Evolutionary conservation across 2,797 vertebrate genomes (phyloP), one percentile per base, ranked within the genome.

Genomic region (Scomberomorus guttatus): DNA sequence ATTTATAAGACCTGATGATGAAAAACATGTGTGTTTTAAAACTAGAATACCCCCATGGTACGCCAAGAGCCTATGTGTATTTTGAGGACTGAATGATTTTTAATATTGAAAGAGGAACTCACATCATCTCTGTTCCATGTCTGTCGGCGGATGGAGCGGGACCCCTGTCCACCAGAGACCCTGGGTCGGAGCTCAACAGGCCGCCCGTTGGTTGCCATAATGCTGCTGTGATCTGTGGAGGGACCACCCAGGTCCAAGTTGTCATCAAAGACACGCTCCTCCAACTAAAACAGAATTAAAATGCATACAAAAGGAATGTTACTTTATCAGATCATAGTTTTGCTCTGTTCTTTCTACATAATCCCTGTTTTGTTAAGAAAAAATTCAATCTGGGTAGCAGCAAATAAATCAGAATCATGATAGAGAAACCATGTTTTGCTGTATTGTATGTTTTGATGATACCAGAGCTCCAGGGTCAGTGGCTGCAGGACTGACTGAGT

Each of bases 91-190:
- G 52, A 24, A 4, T 22, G 17, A 12, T 20, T 12, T 37, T 67
- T 24, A 0, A 66, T 55, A 60, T 8, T 55, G 48, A 46, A 74
- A 62, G 22, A 32, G 13, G 18, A 32, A 93, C 95, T 95, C 75
- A 98, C 98, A 86, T 99, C 98, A 82, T 99, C 98, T 87, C 97
- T 95, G 84, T 96, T 99, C 98, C 98, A 99, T 2, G 98, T 98
- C 91, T 97, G 97, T 34, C 97, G 92, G 39, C 97, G 95, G 42
- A 98, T 97, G 77, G 97, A 97, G 13, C 97, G 96, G 29, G 96
- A 95, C 81, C 97, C 95, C 0, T 95, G 95, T 51, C 93, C 91
- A 32, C 95, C 92, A 57, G 95, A 76, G 24, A 92, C 79, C 4
- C 92, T 96, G 73, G 96, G 88, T 73, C 96, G 95, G 46, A 96